Percentiles rank a stretch among this genome's conserved stretches.
Evolutionary conservation across 2,113 vertebrate genomes (phyloP).

Genomic region (Lamprotornis superbus): DNA sequence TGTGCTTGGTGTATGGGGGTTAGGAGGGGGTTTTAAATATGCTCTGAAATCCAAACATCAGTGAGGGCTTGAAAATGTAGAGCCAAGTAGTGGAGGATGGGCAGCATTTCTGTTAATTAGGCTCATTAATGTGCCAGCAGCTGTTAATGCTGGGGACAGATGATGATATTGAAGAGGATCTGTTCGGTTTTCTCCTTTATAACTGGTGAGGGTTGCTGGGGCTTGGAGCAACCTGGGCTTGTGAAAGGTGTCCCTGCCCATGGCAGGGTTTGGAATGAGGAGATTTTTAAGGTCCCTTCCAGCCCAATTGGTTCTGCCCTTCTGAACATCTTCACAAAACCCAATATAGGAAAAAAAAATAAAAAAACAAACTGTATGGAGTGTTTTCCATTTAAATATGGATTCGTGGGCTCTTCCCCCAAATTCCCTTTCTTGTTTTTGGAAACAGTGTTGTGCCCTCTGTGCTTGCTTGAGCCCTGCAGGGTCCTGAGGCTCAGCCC

Average conservation of each 20-base stretch:
- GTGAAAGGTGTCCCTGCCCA: background rate
- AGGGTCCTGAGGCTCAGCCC: background rate
- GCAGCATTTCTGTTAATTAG: background rate
- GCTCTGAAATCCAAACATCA: background rate
- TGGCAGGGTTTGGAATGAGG: background rate
- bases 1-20: background rate
- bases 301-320: background rate
- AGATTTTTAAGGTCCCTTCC: background rate
- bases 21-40: accelerated
- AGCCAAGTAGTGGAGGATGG: background rate
- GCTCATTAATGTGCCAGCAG: background rate
- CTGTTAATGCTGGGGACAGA: background rate
- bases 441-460: accelerated
- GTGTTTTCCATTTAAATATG: background rate
- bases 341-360: background rate
- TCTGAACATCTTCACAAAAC: background rate
- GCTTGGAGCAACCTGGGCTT: background rate
- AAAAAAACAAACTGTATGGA: too few relatives aligned
- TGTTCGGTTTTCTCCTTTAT: background rate
- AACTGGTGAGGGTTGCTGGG: background rate
- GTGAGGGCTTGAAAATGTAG: background rate
- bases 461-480: background rate
- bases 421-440: background rate
- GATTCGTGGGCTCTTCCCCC: background rate
- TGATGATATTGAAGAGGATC: background rate